Evolutionary conservation across 2,797 vertebrate species (phyloP), one percentile per base, ranked within the genome.

Genomic region (Acanthopagrus latus): DNA sequence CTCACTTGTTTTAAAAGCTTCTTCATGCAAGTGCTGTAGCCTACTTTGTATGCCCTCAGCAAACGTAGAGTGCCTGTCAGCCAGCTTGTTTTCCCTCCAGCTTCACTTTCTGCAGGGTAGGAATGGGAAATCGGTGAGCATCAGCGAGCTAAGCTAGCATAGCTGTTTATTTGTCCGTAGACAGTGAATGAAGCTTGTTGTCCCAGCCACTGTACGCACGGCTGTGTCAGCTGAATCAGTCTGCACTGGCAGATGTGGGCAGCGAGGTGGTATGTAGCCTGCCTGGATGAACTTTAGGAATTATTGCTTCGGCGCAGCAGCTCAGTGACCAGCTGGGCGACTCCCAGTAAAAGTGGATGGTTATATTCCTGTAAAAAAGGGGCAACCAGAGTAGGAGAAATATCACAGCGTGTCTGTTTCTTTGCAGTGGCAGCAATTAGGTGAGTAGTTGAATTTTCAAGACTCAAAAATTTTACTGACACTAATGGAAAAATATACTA

Each of bases 1-100:
- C 55, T 60, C 38, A 47, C 47, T 78, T 84, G 65, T 71, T 80
- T 38, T 71, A 20, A 44, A 41, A 41, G 64, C 33, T 72, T 67
- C 59, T 69, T 71, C 43, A 23, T 63, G 65, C 52, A 51, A 50
- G 33, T 72, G 55, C 60, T 64, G 58, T 25, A 70, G 68, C 41
- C 84, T 91, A 76, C 80, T 90, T 87, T 81, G 85, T 76, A 87
- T 91, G 71, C 79, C 18, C 33, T 71, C 65, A 76, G 86, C 82
- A 73, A 64, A 84, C 76, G 43, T 17, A 58, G 33, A 52, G 47
- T 33, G 47, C 55, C 33, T 76, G 55, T 73, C 51, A 17, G 38
- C 55, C 66, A 27, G 56, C 44, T 83, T 79, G 57, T 74, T 86
- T 80, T 77, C 71, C 59, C 27, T 74, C 56, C 60, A 70, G 65